phyloP scores from a whole-genome alignment of 2,797 vertebrate genomes.

The Babyrousa celebensis region DNA sequence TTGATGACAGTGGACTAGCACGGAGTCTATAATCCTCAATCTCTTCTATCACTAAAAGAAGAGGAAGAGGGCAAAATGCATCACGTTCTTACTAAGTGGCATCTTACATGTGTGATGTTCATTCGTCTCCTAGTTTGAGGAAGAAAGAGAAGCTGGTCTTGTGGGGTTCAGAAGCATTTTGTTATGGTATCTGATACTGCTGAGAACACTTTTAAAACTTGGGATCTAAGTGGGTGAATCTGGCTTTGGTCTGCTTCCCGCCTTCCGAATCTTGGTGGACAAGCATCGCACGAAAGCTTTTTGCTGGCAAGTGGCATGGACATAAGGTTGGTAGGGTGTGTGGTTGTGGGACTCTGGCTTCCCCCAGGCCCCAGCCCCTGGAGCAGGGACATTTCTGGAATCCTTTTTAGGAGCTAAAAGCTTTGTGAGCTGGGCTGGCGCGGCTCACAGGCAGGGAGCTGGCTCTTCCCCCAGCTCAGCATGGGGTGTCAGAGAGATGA shows the following conservation, averaged over 20 bases:
- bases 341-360: neutral
- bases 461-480: slow-evolving; percentile 85
- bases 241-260: neutral
- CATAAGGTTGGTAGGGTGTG: slow-evolving; percentile 73
- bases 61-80: neutral
- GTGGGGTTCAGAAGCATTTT: neutral
- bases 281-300: neutral
- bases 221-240: rapidly evolving
- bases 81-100: no score
- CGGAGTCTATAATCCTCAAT: neutral
- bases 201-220: rapidly evolving
- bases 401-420: slow-evolving; percentile 11
- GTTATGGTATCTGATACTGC: rapidly evolving
- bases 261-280: neutral
- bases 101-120: neutral
- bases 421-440: slow-evolving; percentile 78
- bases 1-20: rapidly evolving
- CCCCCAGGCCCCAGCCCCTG: slow-evolving; percentile 87
- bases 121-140: neutral
- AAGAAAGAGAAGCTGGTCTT: neutral
- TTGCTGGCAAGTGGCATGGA: slow-evolving; percentile 70
- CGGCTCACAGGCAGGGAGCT: slow-evolving; percentile 86
- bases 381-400: slow-evolving; percentile 86
- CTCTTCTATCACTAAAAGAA: neutral
- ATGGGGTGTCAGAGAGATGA: slow-evolving; percentile 89